These are phyloP conservation scores for Balanococcus diminutus DNA, from an alignment of 2,888 invertebrate genomes.

Conservation along the genomic window DNA sequence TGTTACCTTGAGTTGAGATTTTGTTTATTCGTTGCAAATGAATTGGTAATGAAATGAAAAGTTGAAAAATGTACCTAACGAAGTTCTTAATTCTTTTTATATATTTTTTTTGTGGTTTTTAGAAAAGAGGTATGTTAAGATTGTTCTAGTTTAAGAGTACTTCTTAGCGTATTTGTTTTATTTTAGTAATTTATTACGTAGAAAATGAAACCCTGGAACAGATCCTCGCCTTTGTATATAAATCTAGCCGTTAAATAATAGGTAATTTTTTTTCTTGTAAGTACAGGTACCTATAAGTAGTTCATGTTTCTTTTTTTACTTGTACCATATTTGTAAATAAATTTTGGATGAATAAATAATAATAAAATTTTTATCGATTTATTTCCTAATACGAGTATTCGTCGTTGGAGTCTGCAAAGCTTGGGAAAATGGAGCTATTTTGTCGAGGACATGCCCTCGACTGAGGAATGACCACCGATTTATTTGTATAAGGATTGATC, in stretches of 20 bases:
- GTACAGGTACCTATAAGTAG: conserved; percentile 8
- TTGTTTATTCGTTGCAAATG: neutral
- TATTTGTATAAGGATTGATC: too few species aligned
- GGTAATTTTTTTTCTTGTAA: conserved; percentile 21
- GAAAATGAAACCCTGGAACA: conserved; percentile 48
- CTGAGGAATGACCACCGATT: too few species aligned
- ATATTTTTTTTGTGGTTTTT: neutral
- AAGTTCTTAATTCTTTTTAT: neutral
- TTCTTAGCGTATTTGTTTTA: conserved; percentile 15
- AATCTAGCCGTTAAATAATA: conserved; percentile 36
- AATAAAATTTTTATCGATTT: neutral
- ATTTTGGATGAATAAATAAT: conserved; percentile 35
- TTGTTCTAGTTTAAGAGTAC: conserved; percentile 35
- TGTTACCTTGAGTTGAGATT: neutral
- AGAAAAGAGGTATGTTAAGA: neutral
- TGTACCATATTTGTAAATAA: conserved; percentile 39
- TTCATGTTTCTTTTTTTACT: conserved; percentile 34
- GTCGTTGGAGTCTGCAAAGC: too few species aligned
- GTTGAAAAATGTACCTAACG: neutral
- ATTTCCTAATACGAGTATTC: neutral
- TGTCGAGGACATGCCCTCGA: too few species aligned
- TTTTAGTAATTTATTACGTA: conserved; percentile 48
- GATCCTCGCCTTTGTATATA: conserved; percentile 54
- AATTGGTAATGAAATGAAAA: neutral
- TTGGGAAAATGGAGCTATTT: too few species aligned